Evolutionary conservation across 2,888 invertebrate species (phyloP), one percentile per base, ranked within the genome.

Genomic region (Tiphia femorata): DNA sequence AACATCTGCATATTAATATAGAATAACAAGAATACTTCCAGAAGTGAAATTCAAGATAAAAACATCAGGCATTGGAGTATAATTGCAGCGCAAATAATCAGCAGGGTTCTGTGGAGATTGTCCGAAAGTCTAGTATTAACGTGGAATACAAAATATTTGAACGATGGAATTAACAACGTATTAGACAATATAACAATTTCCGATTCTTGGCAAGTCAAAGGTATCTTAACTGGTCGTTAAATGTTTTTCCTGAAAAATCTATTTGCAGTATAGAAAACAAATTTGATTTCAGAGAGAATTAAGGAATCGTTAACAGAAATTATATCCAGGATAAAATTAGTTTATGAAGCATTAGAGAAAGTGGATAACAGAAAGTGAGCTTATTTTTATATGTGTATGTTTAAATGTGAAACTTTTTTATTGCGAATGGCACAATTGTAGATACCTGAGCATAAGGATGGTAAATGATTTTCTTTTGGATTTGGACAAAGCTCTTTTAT

Each of bases 131-230:
- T 73, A 48, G 49, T 78, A 41, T 62, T 82, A 12, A 69, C 67
- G 50, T 84, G 84, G 77, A 68, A 84, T 54, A 76, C 80, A 12
- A 69, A 62, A 23, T 70, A 77, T 46, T 72, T 80, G 8, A 67
- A 74, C 38, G 57, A 76, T 7, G 69, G 71, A 3, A 49, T 79
- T 51, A 64, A 49, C 17, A 60, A 58, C 35, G 62, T 72, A 12
- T 53, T 83, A 20, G 49, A 64, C 25, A 64, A 70, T 12, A 54
- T 82, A 14, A 43, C 66, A 29, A 42, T 43, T 27, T 48, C 14
- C 5, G 48, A 62, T 17, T 53, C 73, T 19, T 25, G 29, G 17
- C 49, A 57, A 10, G 30, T 46, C 3, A 73, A 69, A 73, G 76
- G 80, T 80, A 58, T 29, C 12, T 33, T 8, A 20, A n/a, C n/a